Conservation (phyloP, 2,797 vertebrate genomes). For the Poecilia wingei region DNA sequence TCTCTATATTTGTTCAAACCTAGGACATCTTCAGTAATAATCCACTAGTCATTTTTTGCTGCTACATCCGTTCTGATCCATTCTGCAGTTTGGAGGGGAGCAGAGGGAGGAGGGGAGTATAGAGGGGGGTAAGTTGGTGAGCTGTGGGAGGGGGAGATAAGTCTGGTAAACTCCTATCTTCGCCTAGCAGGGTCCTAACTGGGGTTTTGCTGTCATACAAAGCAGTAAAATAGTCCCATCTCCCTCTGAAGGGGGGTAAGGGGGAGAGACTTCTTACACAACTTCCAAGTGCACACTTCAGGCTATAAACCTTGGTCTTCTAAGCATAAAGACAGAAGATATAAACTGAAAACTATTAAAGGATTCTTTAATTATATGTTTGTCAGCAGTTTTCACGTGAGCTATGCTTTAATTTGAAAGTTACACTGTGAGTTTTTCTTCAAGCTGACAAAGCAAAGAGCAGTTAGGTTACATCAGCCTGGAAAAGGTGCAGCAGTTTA, state of each 20-base stretch:
- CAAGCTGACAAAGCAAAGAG: not conserved
- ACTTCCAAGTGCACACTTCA: not conserved
- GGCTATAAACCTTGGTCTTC: not conserved
- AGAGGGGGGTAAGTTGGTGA: slow-evolving; percentile 25
- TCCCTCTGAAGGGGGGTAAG: not conserved
- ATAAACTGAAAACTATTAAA: not conserved
- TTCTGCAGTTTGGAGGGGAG: slow-evolving; percentile 2
- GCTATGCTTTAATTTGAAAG: not conserved
- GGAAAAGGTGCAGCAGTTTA: not conserved
- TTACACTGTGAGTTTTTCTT: not conserved
- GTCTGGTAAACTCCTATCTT: slow-evolving; percentile 70
- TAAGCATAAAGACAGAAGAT: not conserved
- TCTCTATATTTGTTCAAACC: not conserved
- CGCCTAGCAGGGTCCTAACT: slow-evolving; percentile 52
- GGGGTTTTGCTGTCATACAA: slow-evolving; percentile 64
- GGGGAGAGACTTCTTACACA: not conserved
- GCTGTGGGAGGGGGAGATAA: slow-evolving; percentile 77
- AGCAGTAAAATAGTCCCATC: slow-evolving; percentile 21
- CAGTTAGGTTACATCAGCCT: not conserved
- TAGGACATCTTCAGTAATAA: not conserved
- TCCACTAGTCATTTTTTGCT: not conserved
- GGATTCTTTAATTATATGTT: not conserved
- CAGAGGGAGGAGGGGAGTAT: slow-evolving; percentile 66
- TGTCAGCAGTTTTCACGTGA: not conserved
- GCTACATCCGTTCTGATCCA: not conserved